These are phyloP conservation scores for Entosphenus tridentatus DNA, from an alignment of 2,113 vertebrate genomes.

Conservation along the genomic window DNA sequence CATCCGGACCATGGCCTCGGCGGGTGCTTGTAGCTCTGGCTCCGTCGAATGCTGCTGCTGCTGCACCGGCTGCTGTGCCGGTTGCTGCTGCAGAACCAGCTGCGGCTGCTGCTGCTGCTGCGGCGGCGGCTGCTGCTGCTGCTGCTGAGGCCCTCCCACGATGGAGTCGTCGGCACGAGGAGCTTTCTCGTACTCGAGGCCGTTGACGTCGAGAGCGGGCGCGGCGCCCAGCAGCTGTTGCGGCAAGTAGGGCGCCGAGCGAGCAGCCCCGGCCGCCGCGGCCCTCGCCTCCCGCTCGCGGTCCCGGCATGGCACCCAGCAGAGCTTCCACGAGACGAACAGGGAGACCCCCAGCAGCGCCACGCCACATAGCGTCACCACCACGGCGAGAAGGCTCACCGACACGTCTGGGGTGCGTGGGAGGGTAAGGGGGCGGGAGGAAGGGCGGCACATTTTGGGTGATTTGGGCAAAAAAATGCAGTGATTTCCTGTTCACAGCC, in stretches of 20 bases:
- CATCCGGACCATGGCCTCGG: constrained; percentile 84
- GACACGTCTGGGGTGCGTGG: constrained; percentile 49
- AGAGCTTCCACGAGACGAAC: constrained; percentile 97
- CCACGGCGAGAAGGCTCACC: constrained; percentile 69
- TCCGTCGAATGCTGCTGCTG: constrained; percentile 48
- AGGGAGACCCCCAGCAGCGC: constrained; percentile 87
- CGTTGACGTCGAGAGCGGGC: constrained; percentile 4
- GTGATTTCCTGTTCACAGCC: too few species aligned
- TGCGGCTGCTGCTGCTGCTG: too few species aligned
- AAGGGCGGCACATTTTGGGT: too few species aligned
- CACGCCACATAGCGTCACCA: constrained; percentile 85
- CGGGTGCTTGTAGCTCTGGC: constrained; percentile 42
- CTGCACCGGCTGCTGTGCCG: constrained; percentile 29
- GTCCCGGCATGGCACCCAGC: constrained; percentile 97
- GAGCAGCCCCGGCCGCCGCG: not conserved
- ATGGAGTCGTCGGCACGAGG: not conserved
- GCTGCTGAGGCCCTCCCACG: too few species aligned
- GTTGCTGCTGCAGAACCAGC: constrained; percentile 30
- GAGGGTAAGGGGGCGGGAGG: too few species aligned
- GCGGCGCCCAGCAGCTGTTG: not conserved
- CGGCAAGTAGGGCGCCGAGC: not conserved
- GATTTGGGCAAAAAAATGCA: too few species aligned
- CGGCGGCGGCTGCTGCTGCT: too few species aligned
- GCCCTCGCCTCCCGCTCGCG: constrained; percentile 17
- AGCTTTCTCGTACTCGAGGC: constrained; percentile 2